Evolutionary conservation across 2,113 vertebrate genomes (phyloP), one percentile per base, ranked within the genome.

Genomic region (Charina bottae): DNA sequence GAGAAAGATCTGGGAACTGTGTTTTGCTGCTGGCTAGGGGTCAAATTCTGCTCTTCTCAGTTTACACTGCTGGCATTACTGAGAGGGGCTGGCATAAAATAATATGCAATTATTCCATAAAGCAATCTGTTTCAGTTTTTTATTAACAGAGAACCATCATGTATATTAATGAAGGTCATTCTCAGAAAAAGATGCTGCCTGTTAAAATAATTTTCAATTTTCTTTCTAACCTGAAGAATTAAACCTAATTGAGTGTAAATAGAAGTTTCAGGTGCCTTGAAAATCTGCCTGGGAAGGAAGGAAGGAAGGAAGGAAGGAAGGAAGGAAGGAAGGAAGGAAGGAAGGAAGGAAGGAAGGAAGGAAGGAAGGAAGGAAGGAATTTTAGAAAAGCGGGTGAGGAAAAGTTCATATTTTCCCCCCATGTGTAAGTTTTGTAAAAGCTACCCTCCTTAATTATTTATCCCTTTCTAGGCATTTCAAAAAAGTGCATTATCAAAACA

Each of bases 311-410:
- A n/a, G n/a, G n/a, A n/a, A n/a, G n/a, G n/a, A n/a, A n/a, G n/a
- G n/a, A n/a, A n/a, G n/a, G n/a, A n/a, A n/a, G n/a, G n/a, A n/a
- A n/a, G n/a, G n/a, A n/a, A n/a, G n/a, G n/a, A n/a, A n/a, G n/a
- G n/a, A n/a, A n/a, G n/a, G n/a, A n/a, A n/a, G n/a, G n/a, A n/a
- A n/a, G n/a, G n/a, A n/a, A n/a, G n/a, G n/a, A n/a, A n/a, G n/a
- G n/a, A n/a, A n/a, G n/a, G n/a, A n/a, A n/a, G 33, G 93, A 46
- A 93, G 95, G 94, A 93, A 94, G 89, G 72, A 1, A 64, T 92
- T 56, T 62, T 6, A 46, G 28, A 83, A 42, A 28, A 90, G 26
- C 1, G 33, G 23, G 19, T 59, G 17, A 56, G 19, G 53, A 87
- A 37, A 59, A 60, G 33, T 6, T 21, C 21, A 13, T 17, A 24